Evolutionary conservation across 2,888 invertebrate species (phyloP), one percentile per base, ranked within the genome.

Genomic region (Thereva nobilitata): DNA sequence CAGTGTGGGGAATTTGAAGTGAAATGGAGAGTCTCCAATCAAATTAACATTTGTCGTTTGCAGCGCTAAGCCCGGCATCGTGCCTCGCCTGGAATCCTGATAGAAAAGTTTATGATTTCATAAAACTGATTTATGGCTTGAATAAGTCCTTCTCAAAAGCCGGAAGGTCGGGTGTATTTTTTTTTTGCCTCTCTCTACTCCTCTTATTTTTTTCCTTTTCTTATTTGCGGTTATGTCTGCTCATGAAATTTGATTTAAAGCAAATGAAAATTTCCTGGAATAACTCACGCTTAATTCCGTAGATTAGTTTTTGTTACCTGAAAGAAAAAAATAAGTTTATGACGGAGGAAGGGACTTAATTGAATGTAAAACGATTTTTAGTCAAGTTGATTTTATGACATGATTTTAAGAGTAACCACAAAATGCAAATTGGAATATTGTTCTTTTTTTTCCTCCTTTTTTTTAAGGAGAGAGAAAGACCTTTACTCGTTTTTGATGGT

Each of bases 81-180:
- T 12, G 12, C 47, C 47, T 47, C n/a, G 23, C 23, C 23, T 2
- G 23, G 23, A 23, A 23, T 23, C 9, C 12, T 47, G 12, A 47
- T 47, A n/a, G 47, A 59, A 66, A 66, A 59, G 66, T 66, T 66
- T 66, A 66, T 53, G 66, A 44, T 42, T 59, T 45, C 41, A 66
- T 66, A 66, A 66, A 66, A 66, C 53, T 66, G 66, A 66, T 66
- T 66, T 66, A 66, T 66, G 57, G 44, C 47, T 47, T 47, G 47
- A 47, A 47, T 47, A n/a, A 47, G 47, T 12, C 10, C n/a, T 9
- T 6, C n/a, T 5, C 47, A 6, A 23, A 23, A 23, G 23, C 23
- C 23, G 23, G 23, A 23, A 23, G 23, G 23, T 23, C 23, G 23
- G 23, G 2, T 23, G 23, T 23, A 23, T 47, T 47, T 47, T 47